Conservation (phyloP, 1,140 invertebrate genomes). For the Dreissena rostriformis region DNA sequence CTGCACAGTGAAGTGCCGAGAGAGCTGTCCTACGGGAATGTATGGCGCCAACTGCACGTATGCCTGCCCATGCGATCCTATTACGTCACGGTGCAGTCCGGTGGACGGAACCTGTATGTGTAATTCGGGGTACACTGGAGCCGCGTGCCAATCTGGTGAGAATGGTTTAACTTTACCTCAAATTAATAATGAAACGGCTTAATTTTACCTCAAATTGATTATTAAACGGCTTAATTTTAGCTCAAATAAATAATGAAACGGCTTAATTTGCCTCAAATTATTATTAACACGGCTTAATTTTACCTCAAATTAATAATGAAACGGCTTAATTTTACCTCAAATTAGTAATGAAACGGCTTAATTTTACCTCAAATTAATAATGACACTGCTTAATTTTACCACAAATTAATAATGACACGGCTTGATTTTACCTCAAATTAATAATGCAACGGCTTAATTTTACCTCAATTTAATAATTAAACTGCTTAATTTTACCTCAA, state of each 20-base stretch:
- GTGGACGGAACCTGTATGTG: conserved; percentile 71
- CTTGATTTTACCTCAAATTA: not conserved
- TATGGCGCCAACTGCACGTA: conserved; percentile 62
- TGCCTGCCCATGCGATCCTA: conserved; percentile 53
- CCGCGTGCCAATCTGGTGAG: conserved; percentile 65
- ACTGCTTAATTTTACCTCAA: not conserved
- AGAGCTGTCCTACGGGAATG: conserved; percentile 56
- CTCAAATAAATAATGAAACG: not conserved
- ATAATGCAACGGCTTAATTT: not conserved
- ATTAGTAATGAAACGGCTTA: not conserved
- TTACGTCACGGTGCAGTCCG: conserved; percentile 63
- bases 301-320: not conserved
- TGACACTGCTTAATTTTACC: not conserved
- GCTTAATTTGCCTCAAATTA: not conserved
- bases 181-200: too few species aligned
- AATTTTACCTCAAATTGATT: not conserved
- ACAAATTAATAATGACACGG: not conserved
- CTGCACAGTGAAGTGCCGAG: conserved; percentile 53
- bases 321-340: not conserved
- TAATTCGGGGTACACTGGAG: conserved; percentile 67
- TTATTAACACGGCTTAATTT: not conserved
- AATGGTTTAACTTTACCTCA: not conserved
- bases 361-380: not conserved
- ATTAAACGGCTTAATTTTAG: not conserved
- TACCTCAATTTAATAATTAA: not conserved